phyloP scores from a whole-genome alignment of 1,140 invertebrate genomes.

The Drosophila lacertosa region DNA sequence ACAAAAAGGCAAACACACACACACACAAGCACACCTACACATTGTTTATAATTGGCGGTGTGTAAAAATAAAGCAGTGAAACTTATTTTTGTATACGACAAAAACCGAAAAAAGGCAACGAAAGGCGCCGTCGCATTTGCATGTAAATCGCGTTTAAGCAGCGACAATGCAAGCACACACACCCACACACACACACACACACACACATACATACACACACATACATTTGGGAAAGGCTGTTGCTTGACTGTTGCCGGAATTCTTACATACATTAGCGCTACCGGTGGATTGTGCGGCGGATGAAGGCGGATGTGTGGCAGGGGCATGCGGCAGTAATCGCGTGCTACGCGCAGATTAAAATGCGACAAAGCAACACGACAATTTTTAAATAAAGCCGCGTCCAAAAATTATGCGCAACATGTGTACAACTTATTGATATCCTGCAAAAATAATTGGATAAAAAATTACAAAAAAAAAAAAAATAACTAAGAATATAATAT shows the following conservation, averaged over 20 bases:
- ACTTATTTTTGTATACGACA: constrained; percentile 64
- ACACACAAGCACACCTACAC: constrained; percentile 21
- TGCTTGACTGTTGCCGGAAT: constrained; percentile 75
- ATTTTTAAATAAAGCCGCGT: constrained; percentile 70
- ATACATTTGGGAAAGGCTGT: constrained; percentile 37
- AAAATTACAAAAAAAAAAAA: no score
- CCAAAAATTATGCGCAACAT: not conserved
- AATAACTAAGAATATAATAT: no score
- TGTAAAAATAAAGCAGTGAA: constrained; percentile 76
- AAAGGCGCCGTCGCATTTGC: constrained; percentile 61
- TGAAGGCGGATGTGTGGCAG: no score
- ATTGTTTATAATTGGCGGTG: constrained; percentile 81
- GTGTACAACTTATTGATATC: constrained; percentile 16
- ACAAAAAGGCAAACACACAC: constrained; percentile 10
- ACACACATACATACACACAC: constrained; percentile 5
- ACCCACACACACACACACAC: constrained; percentile 24
- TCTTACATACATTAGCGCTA: constrained; percentile 72
- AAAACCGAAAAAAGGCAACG: constrained; percentile 55
- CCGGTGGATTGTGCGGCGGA: not conserved
- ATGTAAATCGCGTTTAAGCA: constrained; percentile 76
- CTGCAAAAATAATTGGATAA: not conserved
- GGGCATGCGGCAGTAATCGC: constrained; percentile 53
- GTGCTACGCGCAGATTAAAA: constrained; percentile 77
- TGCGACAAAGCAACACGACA: constrained; percentile 81
- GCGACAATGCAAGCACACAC: constrained; percentile 52